Evolutionary conservation across 2,797 vertebrate genomes (phyloP).

Genomic region (Tragelaphus eurycerus): DNA sequence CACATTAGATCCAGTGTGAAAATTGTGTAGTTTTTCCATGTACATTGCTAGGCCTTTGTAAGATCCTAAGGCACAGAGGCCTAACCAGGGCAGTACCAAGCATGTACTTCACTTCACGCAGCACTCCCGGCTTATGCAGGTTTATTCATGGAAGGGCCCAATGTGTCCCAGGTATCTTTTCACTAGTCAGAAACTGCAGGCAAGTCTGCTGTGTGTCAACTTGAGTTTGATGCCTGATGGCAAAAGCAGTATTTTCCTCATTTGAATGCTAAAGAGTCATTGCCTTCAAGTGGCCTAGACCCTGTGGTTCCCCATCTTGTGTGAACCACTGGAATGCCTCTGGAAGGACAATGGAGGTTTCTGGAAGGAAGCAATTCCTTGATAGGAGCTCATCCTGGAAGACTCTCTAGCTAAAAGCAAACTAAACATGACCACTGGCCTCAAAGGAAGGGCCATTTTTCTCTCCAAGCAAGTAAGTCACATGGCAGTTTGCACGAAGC

Average conservation of each 20-base stretch:
- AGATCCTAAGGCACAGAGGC: background rate
- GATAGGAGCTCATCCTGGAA: background rate
- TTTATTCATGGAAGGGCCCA: background rate
- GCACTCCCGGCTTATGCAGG: background rate
- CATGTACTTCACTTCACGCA: background rate
- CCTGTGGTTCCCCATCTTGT: background rate
- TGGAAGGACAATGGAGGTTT: background rate
- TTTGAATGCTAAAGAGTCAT: background rate
- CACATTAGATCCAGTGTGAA: background rate
- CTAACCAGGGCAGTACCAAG: background rate
- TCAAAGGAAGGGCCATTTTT: background rate
- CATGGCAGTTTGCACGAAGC: background rate
- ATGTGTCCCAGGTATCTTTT: background rate
- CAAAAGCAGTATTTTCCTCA: background rate
- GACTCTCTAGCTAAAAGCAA: background rate
- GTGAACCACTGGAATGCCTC: background rate
- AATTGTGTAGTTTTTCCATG: background rate
- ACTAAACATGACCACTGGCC: background rate
- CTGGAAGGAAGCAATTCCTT: background rate
- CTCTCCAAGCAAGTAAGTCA: background rate
- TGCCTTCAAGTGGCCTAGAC: background rate
- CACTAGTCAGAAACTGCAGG: background rate
- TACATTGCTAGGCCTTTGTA: background rate
- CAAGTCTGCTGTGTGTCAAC: background rate
- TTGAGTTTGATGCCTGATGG: background rate